Percentiles rank a stretch among this genome's conserved stretches.
Conservation (phyloP, 2,797 vertebrate species). For the Gymnothorax reevesii region DNA sequence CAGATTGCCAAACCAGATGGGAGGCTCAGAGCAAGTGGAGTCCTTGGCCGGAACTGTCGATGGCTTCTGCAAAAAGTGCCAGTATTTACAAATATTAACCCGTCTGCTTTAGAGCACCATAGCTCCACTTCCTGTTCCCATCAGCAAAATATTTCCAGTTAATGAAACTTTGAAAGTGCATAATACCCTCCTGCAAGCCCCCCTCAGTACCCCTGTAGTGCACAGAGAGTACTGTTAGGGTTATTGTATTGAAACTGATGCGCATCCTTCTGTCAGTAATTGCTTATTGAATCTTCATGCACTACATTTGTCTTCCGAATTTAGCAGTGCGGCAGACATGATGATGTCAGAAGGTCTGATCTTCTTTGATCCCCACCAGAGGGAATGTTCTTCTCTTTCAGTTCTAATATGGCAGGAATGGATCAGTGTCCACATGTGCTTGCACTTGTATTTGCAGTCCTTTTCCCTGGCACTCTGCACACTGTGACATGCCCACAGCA, state of each 20-base stretch:
- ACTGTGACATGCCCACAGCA: background rate
- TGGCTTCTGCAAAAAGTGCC: background rate
- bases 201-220: background rate
- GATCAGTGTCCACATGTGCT: background rate
- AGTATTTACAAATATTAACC: slow-evolving; percentile 5
- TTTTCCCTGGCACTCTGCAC: background rate
- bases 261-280: background rate
- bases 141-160: background rate
- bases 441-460: background rate
- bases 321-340: background rate
- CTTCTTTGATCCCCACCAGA: background rate
- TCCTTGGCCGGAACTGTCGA: background rate
- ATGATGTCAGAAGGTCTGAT: background rate
- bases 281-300: background rate
- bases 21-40: background rate
- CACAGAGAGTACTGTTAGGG: background rate
- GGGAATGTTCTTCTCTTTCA: background rate
- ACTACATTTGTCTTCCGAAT: background rate
- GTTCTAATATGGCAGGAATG: background rate
- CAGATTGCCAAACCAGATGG: slow-evolving; percentile 26
- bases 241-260: background rate
- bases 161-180: background rate
- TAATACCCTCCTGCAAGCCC: background rate
- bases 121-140: background rate
- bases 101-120: background rate